Evolutionary conservation across 2,797 vertebrate genomes (phyloP), one percentile per base, ranked within the genome.

Genomic region (Notolabrus celidotus): DNA sequence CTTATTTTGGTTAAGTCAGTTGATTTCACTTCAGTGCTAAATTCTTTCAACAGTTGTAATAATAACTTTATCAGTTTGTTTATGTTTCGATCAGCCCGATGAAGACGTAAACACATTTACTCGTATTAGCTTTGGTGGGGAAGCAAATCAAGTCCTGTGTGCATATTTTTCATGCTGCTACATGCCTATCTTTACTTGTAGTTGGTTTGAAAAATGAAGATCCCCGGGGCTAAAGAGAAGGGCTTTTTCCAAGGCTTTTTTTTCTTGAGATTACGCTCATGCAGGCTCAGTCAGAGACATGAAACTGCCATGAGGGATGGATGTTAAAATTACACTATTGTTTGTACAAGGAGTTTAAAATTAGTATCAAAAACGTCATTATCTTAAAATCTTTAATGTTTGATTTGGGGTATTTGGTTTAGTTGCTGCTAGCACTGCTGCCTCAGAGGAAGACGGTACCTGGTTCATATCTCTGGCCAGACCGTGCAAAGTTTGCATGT

Each of bases 91-190:
- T 33, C 16, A 51, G 67, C 16, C 41, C 60, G 66, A 66, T 64
- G 46, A 68, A 69, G 27, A 60, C 59, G 49, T 55, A 68, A 77
- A 78, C n/a, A 50, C 63, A 66, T 34, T 51, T 49, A 53, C 47
- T 42, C 43, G 36, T 80, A 89, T 88, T 83, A 86, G 56, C 57
- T 71, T 73, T 65, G 62, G 62, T 72, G 73, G 66, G 75, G 77
- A 82, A 87, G 79, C 72, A 88, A 86, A 86, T 88, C 84, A 87
- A 88, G 86, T 84, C 67, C 67, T 86, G 81, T 85, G 86, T 92
- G 91, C 94, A 95, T 95, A 93, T 90, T 92, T 95, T 89, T 93
- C 94, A 83, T 93, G 94, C 86, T 88, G 92, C 91, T 90, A 94
- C 94, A 93, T 87, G 94, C 86, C 92, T 89, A 83, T 87, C 81